Conservation (phyloP, 2,113 vertebrate genomes). For the Mirounga angustirostris region DNA sequence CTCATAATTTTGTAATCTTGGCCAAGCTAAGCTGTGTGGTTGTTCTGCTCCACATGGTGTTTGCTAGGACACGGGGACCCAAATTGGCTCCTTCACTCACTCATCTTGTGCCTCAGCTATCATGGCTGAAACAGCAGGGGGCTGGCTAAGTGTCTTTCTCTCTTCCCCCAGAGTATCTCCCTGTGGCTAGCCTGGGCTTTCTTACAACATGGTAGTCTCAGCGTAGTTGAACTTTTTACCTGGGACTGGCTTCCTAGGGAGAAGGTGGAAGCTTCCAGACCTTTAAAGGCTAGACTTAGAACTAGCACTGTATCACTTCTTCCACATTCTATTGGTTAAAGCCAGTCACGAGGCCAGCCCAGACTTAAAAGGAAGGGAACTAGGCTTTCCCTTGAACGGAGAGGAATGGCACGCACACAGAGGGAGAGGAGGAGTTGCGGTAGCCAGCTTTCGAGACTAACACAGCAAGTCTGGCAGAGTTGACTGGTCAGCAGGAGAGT, state of each 20-base stretch:
- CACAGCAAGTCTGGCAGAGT: background rate
- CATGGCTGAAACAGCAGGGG: background rate
- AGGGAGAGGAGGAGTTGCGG: background rate
- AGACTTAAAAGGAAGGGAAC: background rate
- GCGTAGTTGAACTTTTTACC: background rate
- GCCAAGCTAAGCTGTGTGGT: background rate
- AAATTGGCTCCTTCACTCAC: background rate
- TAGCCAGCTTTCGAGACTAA: background rate
- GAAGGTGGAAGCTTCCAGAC: background rate
- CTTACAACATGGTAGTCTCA: background rate
- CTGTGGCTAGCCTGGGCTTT: background rate
- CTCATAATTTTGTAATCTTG: background rate
- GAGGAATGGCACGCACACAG: background rate
- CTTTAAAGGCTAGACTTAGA: background rate
- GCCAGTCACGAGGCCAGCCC: background rate
- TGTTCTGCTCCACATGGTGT: background rate
- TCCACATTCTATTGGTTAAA: background rate
- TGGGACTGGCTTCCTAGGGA: background rate
- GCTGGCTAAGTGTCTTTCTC: background rate
- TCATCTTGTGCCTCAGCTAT: background rate
- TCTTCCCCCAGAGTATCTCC: background rate
- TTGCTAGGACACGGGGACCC: background rate
- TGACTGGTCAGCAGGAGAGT: background rate
- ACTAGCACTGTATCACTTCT: background rate
- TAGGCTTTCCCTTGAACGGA: background rate